Conservation (phyloP, 2,888 invertebrate species). For the Anoplius nigerrimus region DNA sequence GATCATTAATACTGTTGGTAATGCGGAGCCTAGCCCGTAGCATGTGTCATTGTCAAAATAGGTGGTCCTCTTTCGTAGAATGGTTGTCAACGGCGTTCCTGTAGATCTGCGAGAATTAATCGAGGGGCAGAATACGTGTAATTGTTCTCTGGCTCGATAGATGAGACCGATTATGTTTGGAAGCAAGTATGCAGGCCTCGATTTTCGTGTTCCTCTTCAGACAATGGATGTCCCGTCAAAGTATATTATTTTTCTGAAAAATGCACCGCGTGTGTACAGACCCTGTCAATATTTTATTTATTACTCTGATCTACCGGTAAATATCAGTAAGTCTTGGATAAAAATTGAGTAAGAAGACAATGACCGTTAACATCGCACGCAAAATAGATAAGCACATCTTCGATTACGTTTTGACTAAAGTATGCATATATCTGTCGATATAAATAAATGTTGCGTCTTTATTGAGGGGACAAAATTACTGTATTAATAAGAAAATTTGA, state of each 20-base stretch:
- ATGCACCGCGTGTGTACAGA: constrained; percentile 68
- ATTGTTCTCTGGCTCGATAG: constrained; percentile 87
- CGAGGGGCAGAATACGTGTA: constrained; percentile 93
- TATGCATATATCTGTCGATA: no score
- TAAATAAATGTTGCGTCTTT: no score
- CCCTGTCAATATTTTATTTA: no score
- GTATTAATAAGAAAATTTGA: no score
- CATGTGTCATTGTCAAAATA: constrained; percentile 88
- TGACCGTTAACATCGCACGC: no score
- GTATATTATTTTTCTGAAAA: constrained; percentile 79
- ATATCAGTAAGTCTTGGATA: no score
- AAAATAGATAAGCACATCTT: no score
- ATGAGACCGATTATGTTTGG: constrained; percentile 95
- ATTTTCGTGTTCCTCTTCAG: constrained; percentile 96
- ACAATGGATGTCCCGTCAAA: constrained; percentile 86
- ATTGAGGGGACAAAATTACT: no score
- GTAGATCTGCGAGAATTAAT: constrained; percentile 94
- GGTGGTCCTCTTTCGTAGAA: constrained; percentile 86
- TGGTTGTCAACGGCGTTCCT: constrained; percentile 91
- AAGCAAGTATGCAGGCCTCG: constrained; percentile 96
- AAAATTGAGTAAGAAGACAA: no score
- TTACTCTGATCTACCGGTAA: no score
- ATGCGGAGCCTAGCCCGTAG: constrained; percentile 91
- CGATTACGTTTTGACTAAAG: no score
- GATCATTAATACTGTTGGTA: constrained; percentile 92